A percentile compares a stretch with the other conserved stretches of the same genome.
Conservation (phyloP, 2,113 vertebrate genomes). For the Eretmochelys imbricata region DNA sequence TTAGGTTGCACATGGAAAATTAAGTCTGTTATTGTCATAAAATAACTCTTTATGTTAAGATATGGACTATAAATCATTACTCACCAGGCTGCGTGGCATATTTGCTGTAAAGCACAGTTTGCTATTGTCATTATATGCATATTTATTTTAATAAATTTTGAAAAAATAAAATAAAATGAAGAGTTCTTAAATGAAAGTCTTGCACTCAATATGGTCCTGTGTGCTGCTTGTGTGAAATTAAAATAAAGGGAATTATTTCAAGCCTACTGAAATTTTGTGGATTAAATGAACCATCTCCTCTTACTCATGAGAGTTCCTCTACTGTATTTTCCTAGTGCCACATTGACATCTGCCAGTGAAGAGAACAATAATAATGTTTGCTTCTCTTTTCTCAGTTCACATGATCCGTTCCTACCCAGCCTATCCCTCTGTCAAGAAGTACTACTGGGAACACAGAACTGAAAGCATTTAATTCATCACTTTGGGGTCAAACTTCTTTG, state of each 20-base stretch:
- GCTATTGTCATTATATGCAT: background rate
- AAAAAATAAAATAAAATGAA: background rate
- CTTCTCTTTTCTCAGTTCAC: background rate
- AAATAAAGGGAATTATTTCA: background rate
- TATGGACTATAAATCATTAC: slow-evolving; percentile 3
- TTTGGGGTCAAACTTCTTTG: background rate
- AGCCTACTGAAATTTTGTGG: background rate
- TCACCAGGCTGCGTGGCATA: slow-evolving; percentile 65
- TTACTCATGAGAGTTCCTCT: background rate
- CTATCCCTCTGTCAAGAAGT: background rate
- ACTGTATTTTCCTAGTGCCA: background rate
- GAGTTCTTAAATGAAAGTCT: background rate
- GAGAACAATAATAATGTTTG: background rate
- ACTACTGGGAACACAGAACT: background rate
- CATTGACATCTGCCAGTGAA: background rate
- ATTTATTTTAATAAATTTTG: background rate
- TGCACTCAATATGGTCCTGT: background rate
- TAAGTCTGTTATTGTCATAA: slow-evolving; percentile 18
- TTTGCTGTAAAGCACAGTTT: slow-evolving; percentile 9
- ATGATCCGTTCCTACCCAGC: background rate
- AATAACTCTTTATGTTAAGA: background rate
- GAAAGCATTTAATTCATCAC: background rate
- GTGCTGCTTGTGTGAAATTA: background rate
- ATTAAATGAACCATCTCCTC: background rate
- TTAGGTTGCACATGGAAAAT: slow-evolving; percentile 21